Evolutionary conservation across 2,888 invertebrate species (phyloP), one percentile per base, ranked within the genome.

Genomic region (Lepidocyrtinus sp.): DNA sequence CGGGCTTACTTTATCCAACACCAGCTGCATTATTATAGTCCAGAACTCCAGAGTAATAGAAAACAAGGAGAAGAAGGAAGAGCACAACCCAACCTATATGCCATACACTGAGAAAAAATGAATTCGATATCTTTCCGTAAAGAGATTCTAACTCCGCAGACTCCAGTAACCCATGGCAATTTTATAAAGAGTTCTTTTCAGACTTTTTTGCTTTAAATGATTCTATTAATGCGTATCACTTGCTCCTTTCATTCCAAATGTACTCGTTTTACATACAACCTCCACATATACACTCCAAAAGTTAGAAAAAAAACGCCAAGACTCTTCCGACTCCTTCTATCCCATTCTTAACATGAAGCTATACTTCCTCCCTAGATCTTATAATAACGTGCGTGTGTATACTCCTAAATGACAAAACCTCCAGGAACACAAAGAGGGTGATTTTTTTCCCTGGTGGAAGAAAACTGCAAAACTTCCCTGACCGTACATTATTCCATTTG

Each of bases 61-160:
- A n/a, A n/a, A n/a, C n/a, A n/a, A 50, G 50, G 50, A 2, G 50
- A 50, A 22, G 63, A n/a, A n/a, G n/a, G n/a, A n/a, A n/a, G n/a
- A n/a, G n/a, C n/a, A n/a, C n/a, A n/a, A n/a, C n/a, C 61, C 21
- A 22, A 15, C 5, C 24, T 24, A 63, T 24, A 25, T 15, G 19
- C 1, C 63, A 27, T 74, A 74, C 73, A 81, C 73, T n/a, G 77
- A 75, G 55, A 72, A 55, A 77, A 50, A 50, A 50, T 12, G 68
- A 76, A 81, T 86, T 85, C 85, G 85, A 86, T 85, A 82, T 83
- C 76, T 68, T 62, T 22, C 46, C 9, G 15, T 26, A 74, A 75
- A 46, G 82, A 85, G 85, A 86, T 86, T 61, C 81, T 78, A 75
- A 86, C 81, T 84, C 85, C 86, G 86, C 86, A 86, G 86, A 86